A percentile compares a stretch with the other conserved stretches of the same genome.
These are phyloP conservation scores for Gambusia holbrooki DNA, from an alignment of 2,113 vertebrate species.

Conservation along the genomic window DNA sequence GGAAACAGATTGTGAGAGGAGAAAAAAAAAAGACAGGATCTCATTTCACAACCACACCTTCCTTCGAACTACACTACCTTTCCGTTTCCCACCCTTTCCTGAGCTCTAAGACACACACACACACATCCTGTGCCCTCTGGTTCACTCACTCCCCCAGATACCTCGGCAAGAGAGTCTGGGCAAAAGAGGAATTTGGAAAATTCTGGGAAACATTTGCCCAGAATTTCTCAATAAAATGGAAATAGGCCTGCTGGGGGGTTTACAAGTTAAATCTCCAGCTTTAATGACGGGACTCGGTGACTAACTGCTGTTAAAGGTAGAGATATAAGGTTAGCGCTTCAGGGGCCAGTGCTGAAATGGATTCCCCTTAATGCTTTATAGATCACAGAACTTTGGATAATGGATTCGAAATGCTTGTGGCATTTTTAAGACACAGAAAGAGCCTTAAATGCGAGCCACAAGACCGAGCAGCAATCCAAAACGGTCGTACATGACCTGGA, in stretches of 20 bases:
- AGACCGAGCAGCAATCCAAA: neutral
- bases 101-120: slow-evolving; percentile 45
- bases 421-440: neutral
- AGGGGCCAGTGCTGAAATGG: slow-evolving; percentile 18
- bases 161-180: slow-evolving; percentile 71
- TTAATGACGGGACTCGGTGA: slow-evolving; percentile 61
- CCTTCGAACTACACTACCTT: slow-evolving; percentile 71
- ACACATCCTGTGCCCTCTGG: slow-evolving; percentile 42
- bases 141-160: slow-evolving; percentile 71
- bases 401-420: slow-evolving; percentile 12
- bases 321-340: slow-evolving; percentile 1
- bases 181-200: slow-evolving; percentile 76
- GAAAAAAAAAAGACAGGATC: slow-evolving; percentile 64
- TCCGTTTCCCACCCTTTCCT: slow-evolving; percentile 83
- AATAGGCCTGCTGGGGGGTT: slow-evolving; percentile 40
- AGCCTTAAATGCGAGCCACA: too few species aligned
- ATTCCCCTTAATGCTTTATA: slow-evolving; percentile 1
- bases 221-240: too few species aligned
- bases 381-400: neutral
- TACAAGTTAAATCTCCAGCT: slow-evolving; percentile 60
- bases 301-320: slow-evolving; percentile 17
- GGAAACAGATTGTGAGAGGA: slow-evolving; percentile 39
- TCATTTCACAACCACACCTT: slow-evolving; percentile 75
- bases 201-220: slow-evolving; percentile 76
- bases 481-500: neutral